phyloP scores from a whole-genome alignment of 2,888 invertebrate genomes.

The Quadriops clusia region DNA sequence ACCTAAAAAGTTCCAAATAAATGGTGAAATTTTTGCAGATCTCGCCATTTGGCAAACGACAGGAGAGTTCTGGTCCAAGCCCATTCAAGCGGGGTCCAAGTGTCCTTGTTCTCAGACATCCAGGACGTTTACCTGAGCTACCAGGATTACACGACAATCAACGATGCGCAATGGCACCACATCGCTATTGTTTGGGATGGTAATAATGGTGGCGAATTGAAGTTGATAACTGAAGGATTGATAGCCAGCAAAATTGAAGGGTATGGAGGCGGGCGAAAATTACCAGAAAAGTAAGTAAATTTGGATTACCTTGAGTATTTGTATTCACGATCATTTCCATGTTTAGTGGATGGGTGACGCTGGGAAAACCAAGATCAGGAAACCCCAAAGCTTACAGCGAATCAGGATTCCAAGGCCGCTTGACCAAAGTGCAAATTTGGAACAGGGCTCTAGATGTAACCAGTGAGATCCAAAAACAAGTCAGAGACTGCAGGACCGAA shows the following conservation, averaged over 20 bases:
- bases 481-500: constrained; percentile 82
- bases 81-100: constrained; percentile 85
- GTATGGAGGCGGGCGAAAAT: constrained; percentile 68
- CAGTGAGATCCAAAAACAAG: constrained; percentile 87
- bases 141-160: constrained; percentile 83
- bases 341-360: constrained; percentile 78
- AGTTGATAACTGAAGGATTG: constrained; percentile 88
- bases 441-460: constrained; percentile 81
- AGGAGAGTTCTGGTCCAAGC: constrained; percentile 79
- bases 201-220: constrained; percentile 69
- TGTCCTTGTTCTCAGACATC: constrained; percentile 77
- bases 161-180: constrained; percentile 95
- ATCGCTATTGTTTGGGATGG: constrained; percentile 93
- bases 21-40: constrained; percentile 44
- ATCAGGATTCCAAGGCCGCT: constrained; percentile 88
- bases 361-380: constrained; percentile 79
- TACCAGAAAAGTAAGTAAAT: constrained; percentile 67
- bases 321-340: constrained; percentile 9
- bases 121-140: constrained; percentile 85
- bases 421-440: constrained; percentile 93
- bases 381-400: constrained; percentile 74
- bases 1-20: too few relatives aligned
- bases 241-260: constrained; percentile 87
- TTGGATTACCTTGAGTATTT: not conserved
- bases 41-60: constrained; percentile 64